Percentiles rank a stretch among this genome's conserved stretches.
These are phyloP conservation scores for Aleiodes sp. DNA, from an alignment of 1,140 invertebrate genomes.

Conservation along the genomic window DNA sequence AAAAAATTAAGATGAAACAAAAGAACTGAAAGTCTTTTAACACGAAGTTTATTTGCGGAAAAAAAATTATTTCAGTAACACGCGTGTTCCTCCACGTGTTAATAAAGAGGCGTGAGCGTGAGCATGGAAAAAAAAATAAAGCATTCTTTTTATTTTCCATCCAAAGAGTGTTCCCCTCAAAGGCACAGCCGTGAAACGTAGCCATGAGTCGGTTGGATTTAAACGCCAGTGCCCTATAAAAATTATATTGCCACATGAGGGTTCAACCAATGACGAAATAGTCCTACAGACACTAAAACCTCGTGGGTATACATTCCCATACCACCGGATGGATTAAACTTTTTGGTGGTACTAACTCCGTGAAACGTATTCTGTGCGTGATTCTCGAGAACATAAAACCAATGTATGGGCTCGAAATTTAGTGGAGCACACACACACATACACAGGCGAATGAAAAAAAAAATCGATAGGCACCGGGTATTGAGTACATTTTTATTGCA, in stretches of 20 bases:
- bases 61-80: background rate
- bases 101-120: background rate
- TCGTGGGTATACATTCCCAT: background rate
- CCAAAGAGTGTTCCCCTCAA: background rate
- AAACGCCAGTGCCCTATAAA: constrained; percentile 18
- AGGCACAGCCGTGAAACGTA: background rate
- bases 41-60: background rate
- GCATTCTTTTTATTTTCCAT: background rate
- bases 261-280: background rate
- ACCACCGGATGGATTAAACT: background rate
- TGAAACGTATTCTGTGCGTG: constrained; percentile 14
- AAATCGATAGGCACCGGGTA: background rate
- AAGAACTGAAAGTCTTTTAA: background rate
- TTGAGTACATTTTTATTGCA: background rate
- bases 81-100: background rate
- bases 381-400: constrained; percentile 9
- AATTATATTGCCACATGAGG: constrained; percentile 7
- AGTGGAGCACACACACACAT: background rate
- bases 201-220: background rate
- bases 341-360: background rate
- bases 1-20: background rate
- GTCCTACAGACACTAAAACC: background rate
- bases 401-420: background rate
- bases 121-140: background rate
- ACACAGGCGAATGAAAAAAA: background rate